phyloP scores from a whole-genome alignment of 2,113 vertebrate species.

The Passerina amoena region DNA sequence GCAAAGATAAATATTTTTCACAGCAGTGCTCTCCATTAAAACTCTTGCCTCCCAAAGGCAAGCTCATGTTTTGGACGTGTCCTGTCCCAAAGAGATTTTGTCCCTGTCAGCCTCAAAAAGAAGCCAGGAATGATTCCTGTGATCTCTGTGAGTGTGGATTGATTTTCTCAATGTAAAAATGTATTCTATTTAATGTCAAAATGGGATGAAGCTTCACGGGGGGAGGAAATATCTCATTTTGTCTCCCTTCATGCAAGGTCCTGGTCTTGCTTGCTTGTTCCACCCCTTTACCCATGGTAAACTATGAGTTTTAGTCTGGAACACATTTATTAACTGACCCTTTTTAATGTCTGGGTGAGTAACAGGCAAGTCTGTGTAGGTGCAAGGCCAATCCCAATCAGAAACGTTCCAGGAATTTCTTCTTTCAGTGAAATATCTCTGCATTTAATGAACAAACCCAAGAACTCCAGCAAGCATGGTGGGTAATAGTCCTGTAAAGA shows the following conservation, averaged over 20 bases:
- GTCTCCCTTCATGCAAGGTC: neutral
- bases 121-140: neutral
- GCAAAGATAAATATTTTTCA: neutral
- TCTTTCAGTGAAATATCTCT: neutral
- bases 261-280: neutral
- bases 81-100: neutral
- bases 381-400: neutral
- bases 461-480: neutral
- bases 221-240: neutral
- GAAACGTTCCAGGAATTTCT: neutral
- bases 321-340: neutral
- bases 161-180: neutral
- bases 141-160: neutral
- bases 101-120: neutral
- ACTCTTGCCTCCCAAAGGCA: neutral
- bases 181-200: neutral
- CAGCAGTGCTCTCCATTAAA: neutral
- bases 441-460: neutral
- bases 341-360: neutral
- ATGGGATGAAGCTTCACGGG: fast-evolving
- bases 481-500: neutral
- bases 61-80: neutral
- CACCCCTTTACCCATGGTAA: neutral
- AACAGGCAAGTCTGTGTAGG: neutral
- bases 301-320: neutral